Conservation (phyloP, 2,797 vertebrate genomes). For the Smutsia temminckii region DNA sequence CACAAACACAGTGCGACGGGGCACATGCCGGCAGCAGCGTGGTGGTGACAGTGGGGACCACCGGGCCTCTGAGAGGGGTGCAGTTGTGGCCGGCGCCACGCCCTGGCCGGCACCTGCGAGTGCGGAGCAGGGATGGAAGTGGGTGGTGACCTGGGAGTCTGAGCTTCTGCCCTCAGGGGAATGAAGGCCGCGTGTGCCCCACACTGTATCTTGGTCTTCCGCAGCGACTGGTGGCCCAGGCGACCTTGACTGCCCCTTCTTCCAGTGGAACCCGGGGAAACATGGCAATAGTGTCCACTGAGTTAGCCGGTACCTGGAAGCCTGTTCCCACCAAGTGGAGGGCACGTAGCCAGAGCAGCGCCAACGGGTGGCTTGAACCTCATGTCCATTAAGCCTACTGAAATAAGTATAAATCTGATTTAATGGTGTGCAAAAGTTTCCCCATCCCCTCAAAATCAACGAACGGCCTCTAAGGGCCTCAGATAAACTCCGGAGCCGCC, state of each 20-base stretch:
- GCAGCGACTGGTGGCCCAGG: background rate
- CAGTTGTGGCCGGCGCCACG: conserved; percentile 92
- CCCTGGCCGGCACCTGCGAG: conserved; percentile 90
- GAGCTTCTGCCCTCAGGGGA: background rate
- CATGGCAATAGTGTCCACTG: background rate
- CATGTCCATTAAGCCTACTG: background rate
- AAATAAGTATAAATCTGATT: background rate
- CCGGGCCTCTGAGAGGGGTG: conserved; percentile 88
- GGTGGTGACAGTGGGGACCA: conserved; percentile 87
- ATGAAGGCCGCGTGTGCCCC: background rate
- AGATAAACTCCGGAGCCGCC: background rate
- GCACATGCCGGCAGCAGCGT: conserved; percentile 90
- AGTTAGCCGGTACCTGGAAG: background rate
- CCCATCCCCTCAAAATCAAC: background rate
- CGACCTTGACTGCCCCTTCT: background rate
- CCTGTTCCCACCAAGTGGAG: background rate
- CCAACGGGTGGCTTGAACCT: background rate
- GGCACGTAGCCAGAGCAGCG: background rate
- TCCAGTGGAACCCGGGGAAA: background rate
- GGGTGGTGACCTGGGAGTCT: background rate
- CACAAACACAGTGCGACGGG: conserved; percentile 92
- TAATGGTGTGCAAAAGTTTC: background rate
- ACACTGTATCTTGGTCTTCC: background rate
- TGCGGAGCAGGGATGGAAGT: background rate
- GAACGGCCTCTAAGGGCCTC: background rate